Conservation (phyloP, 2,797 vertebrate species). For the Sorex maritimensis region DNA sequence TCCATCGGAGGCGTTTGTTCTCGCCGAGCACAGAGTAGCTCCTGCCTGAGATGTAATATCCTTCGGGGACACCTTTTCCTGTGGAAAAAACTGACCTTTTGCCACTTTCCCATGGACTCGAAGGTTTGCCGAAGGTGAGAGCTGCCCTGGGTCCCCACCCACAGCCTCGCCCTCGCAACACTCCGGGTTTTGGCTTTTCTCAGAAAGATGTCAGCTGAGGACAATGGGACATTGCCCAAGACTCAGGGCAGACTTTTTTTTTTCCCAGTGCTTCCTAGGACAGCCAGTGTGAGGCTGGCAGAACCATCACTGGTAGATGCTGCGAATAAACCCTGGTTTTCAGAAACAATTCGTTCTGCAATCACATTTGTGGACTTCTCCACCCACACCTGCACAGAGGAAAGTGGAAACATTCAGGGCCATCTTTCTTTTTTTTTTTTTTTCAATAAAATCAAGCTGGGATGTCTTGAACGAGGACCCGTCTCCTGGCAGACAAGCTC, state of each 20-base stretch:
- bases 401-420: slow-evolving; percentile 43
- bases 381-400: neutral
- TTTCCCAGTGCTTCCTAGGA: neutral
- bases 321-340: neutral
- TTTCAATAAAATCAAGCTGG: slow-evolving; percentile 31
- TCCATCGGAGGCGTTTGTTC: neutral
- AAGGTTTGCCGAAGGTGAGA: neutral
- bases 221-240: neutral
- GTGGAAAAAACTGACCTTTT: neutral
- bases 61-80: neutral
- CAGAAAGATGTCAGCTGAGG: neutral
- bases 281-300: neutral
- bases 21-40: neutral
- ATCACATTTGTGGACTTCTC: slow-evolving; percentile 54
- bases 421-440: slow-evolving; percentile 27
- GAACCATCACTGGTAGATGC: neutral
- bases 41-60: neutral
- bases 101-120: neutral
- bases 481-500: slow-evolving; percentile 41
- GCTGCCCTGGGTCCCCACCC: neutral
- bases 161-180: neutral
- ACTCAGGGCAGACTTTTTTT: neutral
- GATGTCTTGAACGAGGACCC: neutral
- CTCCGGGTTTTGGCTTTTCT: neutral
- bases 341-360: slow-evolving; percentile 46